Conservation (phyloP, 2,888 invertebrate genomes). For the Tetheella fluctuosa region DNA sequence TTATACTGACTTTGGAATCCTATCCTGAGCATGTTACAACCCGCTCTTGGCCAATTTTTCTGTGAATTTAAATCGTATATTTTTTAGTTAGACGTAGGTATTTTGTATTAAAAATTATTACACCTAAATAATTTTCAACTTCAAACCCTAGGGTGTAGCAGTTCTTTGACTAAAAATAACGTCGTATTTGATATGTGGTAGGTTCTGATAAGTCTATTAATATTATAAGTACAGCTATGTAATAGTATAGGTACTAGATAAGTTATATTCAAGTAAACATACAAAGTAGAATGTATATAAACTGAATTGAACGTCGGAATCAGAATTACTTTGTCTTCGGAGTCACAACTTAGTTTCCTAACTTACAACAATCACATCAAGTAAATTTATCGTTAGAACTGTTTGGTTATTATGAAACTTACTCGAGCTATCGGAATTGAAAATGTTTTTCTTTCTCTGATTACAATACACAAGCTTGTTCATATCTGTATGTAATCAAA, state of each 20-base stretch:
- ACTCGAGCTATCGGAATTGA: constrained; percentile 10
- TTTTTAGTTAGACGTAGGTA: too few species aligned
- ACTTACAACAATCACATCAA: constrained; percentile 22
- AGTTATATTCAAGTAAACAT: neutral
- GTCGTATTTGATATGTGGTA: too few species aligned
- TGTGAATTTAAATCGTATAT: too few species aligned
- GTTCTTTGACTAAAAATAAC: too few species aligned
- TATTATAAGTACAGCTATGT: neutral
- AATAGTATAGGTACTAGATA: neutral
- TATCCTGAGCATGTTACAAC: too few species aligned
- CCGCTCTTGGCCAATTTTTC: too few species aligned
- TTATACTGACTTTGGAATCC: too few species aligned
- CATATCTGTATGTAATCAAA: neutral
- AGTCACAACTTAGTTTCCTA: constrained; percentile 19
- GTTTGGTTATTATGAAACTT: constrained; percentile 18
- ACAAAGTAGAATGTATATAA: constrained; percentile 5
- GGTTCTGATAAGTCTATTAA: too few species aligned
- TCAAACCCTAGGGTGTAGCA: too few species aligned
- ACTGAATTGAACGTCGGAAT: constrained; percentile 16
- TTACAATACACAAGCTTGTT: constrained; percentile 13
- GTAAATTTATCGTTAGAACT: constrained; percentile 20
- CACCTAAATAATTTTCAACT: too few species aligned
- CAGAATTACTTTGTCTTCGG: constrained; percentile 18
- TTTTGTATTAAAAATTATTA: too few species aligned
- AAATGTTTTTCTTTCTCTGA: constrained; percentile 16